Evolutionary conservation across 2,113 vertebrate species (phyloP).

Genomic region (Archilochus colubris): DNA sequence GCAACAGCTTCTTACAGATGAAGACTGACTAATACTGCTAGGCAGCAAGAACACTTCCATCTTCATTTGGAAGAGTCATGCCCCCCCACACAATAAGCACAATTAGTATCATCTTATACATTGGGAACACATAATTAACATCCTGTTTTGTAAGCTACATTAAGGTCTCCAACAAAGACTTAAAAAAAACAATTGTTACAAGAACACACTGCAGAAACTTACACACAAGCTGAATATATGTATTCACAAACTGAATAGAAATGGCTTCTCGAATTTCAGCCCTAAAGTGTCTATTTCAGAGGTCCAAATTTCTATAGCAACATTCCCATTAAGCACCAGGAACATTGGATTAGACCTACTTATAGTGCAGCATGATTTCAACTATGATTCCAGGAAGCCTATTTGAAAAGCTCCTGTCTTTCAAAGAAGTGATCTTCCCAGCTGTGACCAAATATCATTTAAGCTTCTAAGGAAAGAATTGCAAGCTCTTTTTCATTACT

Average conservation of each 20-base stretch:
- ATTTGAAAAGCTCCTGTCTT: slow-evolving; percentile 21
- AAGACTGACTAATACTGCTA: background rate
- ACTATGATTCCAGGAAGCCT: slow-evolving; percentile 50
- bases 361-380: slow-evolving; percentile 11
- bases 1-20: background rate
- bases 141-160: background rate
- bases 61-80: background rate
- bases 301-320: slow-evolving; percentile 61
- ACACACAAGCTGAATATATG: background rate
- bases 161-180: background rate
- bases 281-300: background rate
- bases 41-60: background rate
- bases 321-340: slow-evolving; percentile 39
- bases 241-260: background rate
- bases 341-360: slow-evolving; percentile 14
- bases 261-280: background rate
- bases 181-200: slow-evolving; percentile 4
- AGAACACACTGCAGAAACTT: background rate
- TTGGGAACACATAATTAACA: background rate
- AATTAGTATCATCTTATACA: background rate
- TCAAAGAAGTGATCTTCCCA: background rate
- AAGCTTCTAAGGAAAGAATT: background rate
- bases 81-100: background rate
- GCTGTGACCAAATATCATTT: slow-evolving; percentile 14
- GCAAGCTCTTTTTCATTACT: background rate